Percentiles rank a stretch among this genome's conserved stretches.
phyloP scores from a whole-genome alignment of 2,797 vertebrate genomes.

The Chiroxiphia lanceolata region DNA sequence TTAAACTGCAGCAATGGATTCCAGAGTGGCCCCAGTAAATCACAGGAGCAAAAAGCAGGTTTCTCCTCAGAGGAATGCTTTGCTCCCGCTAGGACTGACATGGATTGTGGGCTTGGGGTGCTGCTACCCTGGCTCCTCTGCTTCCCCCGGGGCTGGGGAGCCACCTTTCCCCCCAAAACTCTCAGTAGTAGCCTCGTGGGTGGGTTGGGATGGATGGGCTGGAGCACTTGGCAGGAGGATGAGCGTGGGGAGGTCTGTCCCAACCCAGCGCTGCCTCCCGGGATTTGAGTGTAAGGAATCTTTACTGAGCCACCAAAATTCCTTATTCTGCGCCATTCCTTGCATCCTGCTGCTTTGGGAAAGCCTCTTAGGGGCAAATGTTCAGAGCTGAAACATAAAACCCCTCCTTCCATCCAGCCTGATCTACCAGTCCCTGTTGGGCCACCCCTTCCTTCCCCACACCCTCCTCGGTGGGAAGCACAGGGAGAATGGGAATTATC shows the following conservation, averaged over 20 bases:
- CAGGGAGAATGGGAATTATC: background rate
- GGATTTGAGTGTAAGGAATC: background rate
- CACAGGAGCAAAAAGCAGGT: slow-evolving; percentile 41
- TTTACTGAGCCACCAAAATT: background rate
- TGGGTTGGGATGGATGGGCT: background rate
- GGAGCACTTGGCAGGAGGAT: background rate
- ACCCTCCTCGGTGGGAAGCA: background rate
- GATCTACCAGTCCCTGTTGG: background rate
- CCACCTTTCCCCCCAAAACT: background rate
- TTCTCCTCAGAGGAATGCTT: background rate
- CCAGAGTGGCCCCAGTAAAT: background rate
- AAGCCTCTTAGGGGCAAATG: background rate
- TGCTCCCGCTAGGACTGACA: background rate
- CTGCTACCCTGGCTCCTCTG: background rate
- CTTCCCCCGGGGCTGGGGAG: background rate
- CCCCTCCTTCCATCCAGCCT: background rate
- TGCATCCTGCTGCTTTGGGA: background rate
- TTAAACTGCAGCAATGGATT: background rate
- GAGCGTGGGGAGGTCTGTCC: background rate
- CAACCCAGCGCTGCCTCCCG: background rate
- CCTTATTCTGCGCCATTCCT: background rate
- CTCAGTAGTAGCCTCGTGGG: background rate
- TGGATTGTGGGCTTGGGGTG: accelerated
- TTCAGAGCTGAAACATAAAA: background rate
- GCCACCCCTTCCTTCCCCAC: background rate